phyloP scores from a whole-genome alignment of 2,113 vertebrate genomes.

The Hiodon tergisus region DNA sequence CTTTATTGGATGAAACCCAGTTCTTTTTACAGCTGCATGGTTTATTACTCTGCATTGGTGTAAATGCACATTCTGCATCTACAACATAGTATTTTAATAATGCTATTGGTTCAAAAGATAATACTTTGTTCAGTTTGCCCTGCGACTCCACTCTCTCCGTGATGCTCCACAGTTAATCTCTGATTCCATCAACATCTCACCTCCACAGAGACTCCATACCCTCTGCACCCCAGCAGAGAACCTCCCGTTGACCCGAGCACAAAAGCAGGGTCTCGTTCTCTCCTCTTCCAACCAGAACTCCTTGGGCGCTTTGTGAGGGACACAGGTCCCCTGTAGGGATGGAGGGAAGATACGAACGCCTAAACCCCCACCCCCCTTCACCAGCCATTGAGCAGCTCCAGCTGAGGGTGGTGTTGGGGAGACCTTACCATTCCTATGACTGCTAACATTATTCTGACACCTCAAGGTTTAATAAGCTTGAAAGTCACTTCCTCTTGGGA shows the following conservation, averaged over 20 bases:
- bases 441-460: too few relatives aligned
- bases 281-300: slow-evolving; percentile 23
- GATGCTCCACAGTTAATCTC: background rate
- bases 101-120: background rate
- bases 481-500: too few relatives aligned
- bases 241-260: slow-evolving; percentile 36
- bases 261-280: slow-evolving; percentile 34
- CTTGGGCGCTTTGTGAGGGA: background rate
- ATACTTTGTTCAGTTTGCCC: background rate
- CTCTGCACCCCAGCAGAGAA: slow-evolving; percentile 58
- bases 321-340: slow-evolving; percentile 6
- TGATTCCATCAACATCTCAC: slow-evolving; percentile 7
- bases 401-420: background rate
- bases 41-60: too few relatives aligned
- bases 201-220: slow-evolving; percentile 48
- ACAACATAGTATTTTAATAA: too few relatives aligned
- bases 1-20: too few relatives aligned
- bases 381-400: background rate
- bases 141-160: background rate
- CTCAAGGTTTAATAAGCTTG: too few relatives aligned
- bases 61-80: too few relatives aligned
- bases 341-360: background rate
- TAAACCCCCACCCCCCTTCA: background rate
- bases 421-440: too few relatives aligned
- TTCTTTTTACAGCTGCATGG: too few relatives aligned